Evolutionary conservation across 2,797 vertebrate genomes (phyloP), one percentile per base, ranked within the genome.

Genomic region (Argyrosomus regius): DNA sequence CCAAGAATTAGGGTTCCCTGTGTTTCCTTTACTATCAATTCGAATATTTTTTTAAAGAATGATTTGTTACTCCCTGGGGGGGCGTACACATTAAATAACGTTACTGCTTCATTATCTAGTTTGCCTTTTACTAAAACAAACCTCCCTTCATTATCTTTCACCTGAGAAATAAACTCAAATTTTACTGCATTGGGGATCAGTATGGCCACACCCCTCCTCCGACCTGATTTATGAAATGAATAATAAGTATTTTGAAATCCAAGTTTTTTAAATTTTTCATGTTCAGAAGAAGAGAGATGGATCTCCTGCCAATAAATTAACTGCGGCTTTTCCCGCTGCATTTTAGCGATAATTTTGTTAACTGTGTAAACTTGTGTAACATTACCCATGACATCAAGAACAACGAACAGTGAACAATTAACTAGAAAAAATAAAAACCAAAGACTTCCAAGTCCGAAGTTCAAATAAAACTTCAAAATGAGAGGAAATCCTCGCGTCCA

Each of bases 241-340:
- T 58, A 63, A 41, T 50, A 53, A 5, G 24, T 24, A 43, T 76
- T 43, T 46, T 72, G 53, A 58, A 71, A 77, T 26, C 74, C 60
- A 4, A 53, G 7, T 41, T 66, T 65, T 41, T 48, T 24, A 0
- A 67, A 43, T 24, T 77, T 73, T 10, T 62, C 31, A 58, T 82
- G 62, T 24, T 77, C 79, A 41, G 18, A 45, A 14, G 20, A 31
- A 22, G 50, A 76, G 4, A 69, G 35, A 17, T 77, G 80, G 0
- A 46, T 73, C 53, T 82, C 64, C n/a, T 83, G 84, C 52, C 64
- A 59, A 41, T 61, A 75, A 22, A 53, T 13, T 20, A 71, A 17
- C 12, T 76, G 28, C 31, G 48, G n/a, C 22, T 70, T 83, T 65
- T 70, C 71, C 48, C 56, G 35, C 53, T 82, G 75, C 50, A 78